These are phyloP conservation scores for Apaloderma vittatum DNA, from an alignment of 2,113 vertebrate species.

Conservation along the genomic window DNA sequence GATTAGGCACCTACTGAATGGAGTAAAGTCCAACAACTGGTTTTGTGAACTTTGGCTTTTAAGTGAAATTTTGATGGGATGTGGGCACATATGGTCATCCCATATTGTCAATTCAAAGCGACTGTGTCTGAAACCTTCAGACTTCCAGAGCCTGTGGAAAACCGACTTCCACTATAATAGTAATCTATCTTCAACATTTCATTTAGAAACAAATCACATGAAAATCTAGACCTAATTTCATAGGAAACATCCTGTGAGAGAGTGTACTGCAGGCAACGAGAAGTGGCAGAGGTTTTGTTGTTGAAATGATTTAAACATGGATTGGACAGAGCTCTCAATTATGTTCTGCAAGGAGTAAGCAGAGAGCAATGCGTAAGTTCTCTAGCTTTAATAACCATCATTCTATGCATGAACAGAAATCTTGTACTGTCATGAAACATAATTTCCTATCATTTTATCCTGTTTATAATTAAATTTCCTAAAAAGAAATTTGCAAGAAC, in stretches of 20 bases:
- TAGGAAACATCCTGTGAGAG: neutral
- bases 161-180: neutral
- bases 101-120: neutral
- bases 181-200: neutral
- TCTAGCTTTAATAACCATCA: neutral
- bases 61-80: neutral
- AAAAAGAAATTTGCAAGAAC: slow-evolving; percentile 10
- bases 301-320: neutral
- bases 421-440: neutral
- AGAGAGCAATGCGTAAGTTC: neutral
- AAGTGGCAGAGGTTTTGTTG: neutral
- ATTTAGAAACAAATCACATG: neutral
- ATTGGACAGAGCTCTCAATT: neutral
- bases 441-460: slow-evolving; percentile 42
- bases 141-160: neutral
- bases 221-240: neutral
- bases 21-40: neutral
- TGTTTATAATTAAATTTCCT: slow-evolving; percentile 53
- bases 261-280: neutral
- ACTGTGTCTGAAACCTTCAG: neutral
- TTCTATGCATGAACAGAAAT: neutral
- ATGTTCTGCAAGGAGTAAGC: neutral
- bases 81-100: neutral
- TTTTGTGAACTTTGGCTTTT: neutral
- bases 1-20: neutral